phyloP scores from a whole-genome alignment of 2,797 vertebrate genomes.

The Lerista edwardsae region DNA sequence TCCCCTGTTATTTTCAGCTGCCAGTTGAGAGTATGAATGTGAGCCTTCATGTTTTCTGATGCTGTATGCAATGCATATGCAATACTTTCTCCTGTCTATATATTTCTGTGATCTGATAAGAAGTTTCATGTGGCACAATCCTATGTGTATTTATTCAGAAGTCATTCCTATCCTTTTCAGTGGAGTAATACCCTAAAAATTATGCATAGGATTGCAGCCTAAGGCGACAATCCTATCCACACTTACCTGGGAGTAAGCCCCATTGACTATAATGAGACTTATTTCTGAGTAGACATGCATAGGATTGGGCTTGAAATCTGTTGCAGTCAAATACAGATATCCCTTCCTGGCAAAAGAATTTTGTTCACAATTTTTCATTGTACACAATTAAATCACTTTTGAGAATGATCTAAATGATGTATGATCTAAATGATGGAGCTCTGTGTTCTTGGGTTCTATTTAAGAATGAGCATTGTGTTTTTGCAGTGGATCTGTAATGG shows the following conservation, averaged over 20 bases:
- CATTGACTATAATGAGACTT: no score
- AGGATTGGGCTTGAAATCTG: no score
- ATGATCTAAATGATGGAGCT: neutral
- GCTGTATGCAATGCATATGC: neutral
- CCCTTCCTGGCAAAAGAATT: neutral
- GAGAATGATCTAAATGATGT: neutral
- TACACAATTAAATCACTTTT: neutral
- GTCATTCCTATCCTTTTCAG: no score
- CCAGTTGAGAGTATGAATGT: neutral
- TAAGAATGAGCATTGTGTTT: neutral
- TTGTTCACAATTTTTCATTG: neutral
- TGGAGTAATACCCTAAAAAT: no score
- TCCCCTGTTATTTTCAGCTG: slow-evolving; percentile 5
- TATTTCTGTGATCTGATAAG: slow-evolving; percentile 10
- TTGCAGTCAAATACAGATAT: neutral
- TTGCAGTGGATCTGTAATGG: neutral
- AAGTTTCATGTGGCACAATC: slow-evolving; percentile 33
- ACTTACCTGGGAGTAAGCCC: no score
- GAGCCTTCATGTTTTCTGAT: slow-evolving; percentile 19
- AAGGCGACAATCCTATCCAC: no score
- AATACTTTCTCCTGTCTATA: neutral
- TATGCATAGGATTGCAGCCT: neutral
- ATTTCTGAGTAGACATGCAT: no score
- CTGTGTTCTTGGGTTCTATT: neutral
- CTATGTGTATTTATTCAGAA: no score